phyloP scores from a whole-genome alignment of 1,140 invertebrate genomes.

The Pogonomyrmex californicus region DNA sequence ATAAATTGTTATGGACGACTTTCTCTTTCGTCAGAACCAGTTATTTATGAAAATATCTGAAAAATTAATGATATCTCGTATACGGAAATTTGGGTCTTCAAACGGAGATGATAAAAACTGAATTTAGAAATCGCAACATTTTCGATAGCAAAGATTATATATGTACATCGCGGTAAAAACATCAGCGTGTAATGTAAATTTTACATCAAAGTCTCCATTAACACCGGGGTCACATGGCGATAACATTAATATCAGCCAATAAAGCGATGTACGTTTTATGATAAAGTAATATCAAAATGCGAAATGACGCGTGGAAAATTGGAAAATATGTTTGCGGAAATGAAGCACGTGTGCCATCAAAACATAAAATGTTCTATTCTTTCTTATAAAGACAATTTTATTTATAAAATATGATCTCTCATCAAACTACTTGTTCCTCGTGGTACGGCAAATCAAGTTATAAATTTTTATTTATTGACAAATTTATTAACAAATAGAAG shows the following conservation, averaged over 20 bases:
- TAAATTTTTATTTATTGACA: neutral
- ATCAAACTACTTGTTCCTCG: neutral
- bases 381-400: neutral
- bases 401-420: neutral
- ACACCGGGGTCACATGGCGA: neutral
- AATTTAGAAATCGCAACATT: neutral
- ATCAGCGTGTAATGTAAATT: slow-evolving; percentile 30
- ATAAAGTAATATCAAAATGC: slow-evolving; percentile 36
- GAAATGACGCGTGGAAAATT: slow-evolving; percentile 20
- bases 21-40: neutral
- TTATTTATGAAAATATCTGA: neutral
- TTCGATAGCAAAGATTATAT: neutral
- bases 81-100: neutral
- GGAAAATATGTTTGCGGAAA: neutral
- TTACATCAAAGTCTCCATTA: slow-evolving; percentile 34
- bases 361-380: neutral
- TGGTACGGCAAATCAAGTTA: neutral
- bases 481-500: too few relatives aligned
- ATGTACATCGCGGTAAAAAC: neutral
- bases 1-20: neutral
- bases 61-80: neutral
- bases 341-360: neutral
- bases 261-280: slow-evolving; percentile 21
- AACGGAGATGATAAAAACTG: neutral
- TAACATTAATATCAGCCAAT: slow-evolving; percentile 35